These are phyloP conservation scores for Sander vitreus DNA, from an alignment of 2,113 vertebrate species.

Conservation along the genomic window DNA sequence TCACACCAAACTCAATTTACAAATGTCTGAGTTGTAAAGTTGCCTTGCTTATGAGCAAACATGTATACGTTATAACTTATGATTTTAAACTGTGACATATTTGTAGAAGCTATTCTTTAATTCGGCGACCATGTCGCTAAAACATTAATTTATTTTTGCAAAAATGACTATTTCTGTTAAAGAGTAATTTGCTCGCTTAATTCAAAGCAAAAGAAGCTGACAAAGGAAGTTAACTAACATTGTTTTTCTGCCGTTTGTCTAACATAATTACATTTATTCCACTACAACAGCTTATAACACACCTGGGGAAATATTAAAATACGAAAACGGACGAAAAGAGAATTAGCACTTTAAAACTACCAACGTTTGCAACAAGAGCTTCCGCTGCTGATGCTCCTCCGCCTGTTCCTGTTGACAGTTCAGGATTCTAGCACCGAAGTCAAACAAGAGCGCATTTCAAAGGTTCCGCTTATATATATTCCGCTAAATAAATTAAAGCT, in stretches of 20 bases:
- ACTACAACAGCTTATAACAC: not conserved
- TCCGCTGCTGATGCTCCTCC: rapidly evolving
- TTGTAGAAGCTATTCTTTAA: not conserved
- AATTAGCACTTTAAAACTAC: slow-evolving; percentile 2
- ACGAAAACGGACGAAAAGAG: not conserved
- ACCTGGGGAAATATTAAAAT: rapidly evolving
- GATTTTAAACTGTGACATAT: not conserved
- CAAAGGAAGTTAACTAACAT: not conserved
- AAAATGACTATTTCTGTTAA: too few species aligned
- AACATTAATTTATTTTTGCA: too few species aligned
- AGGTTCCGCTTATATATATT: slow-evolving; percentile 52
- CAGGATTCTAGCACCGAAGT: slow-evolving; percentile 1
- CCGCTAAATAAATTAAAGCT: too few species aligned
- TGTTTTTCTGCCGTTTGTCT: not conserved
- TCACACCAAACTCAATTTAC: not conserved
- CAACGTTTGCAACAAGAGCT: not conserved
- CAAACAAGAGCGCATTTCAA: slow-evolving; percentile 40
- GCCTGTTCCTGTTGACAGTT: slow-evolving; percentile 9
- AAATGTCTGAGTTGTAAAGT: not conserved
- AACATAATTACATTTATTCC: not conserved
- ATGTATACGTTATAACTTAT: too few species aligned
- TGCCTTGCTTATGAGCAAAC: not conserved
- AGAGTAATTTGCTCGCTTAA: too few species aligned
- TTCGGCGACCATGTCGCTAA: not conserved
- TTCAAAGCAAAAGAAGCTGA: not conserved